Percentiles rank a stretch among this genome's conserved stretches.
phyloP scores from a whole-genome alignment of 2,888 invertebrate genomes.

The Amblyjoppa proteus region DNA sequence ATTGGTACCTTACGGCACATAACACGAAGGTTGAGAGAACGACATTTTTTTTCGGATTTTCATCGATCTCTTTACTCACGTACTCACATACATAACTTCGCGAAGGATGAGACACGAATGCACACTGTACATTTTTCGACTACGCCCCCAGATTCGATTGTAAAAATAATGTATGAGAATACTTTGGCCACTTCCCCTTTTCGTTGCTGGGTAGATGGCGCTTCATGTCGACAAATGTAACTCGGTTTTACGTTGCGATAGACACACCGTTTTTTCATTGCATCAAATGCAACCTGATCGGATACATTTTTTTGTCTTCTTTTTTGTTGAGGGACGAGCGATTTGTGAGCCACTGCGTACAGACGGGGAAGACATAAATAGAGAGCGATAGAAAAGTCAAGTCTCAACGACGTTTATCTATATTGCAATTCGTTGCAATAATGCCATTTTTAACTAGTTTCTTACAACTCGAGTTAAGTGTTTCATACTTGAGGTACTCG shows the following conservation, averaged over 20 bases:
- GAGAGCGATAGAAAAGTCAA: conserved; percentile 53
- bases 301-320: conserved; percentile 8
- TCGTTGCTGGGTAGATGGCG: background rate
- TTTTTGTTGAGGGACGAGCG: conserved; percentile 39
- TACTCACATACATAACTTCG: background rate
- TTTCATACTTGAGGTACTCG: conserved; percentile 62
- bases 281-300: conserved; percentile 54
- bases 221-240: background rate
- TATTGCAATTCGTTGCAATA: conserved; percentile 68
- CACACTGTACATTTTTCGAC: conserved; percentile 3
- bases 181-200: background rate
- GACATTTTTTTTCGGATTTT: background rate
- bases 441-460: conserved; percentile 71
- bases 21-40: conserved; percentile 21
- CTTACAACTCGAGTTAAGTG: conserved; percentile 62
- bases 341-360: conserved; percentile 69
- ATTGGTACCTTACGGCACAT: conserved; percentile 39
- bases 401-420: conserved; percentile 60
- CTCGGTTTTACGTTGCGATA: background rate
- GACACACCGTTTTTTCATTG: conserved; percentile 65
- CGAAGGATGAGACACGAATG: conserved; percentile 4
- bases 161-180: background rate
- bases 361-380: conserved; percentile 35
- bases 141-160: background rate
- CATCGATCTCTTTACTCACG: background rate